Conservation (phyloP, 35 echinoderm and acorn worm species). For the Stichopus chloronotus region DNA sequence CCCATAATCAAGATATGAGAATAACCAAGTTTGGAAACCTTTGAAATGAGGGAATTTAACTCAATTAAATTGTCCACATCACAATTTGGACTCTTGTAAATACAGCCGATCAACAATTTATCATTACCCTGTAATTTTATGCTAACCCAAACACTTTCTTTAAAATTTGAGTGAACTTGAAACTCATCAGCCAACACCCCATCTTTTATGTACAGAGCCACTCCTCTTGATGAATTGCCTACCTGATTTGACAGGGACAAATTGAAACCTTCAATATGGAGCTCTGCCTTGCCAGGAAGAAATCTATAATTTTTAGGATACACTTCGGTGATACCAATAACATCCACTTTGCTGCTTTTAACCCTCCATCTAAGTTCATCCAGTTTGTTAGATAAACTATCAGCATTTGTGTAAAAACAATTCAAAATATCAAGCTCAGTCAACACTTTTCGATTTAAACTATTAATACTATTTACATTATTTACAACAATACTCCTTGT, state of each 20-base stretch:
- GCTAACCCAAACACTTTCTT: no score
- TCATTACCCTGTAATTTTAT: no score
- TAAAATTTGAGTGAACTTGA: no score
- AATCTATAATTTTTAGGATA: background rate
- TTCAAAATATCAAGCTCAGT: background rate
- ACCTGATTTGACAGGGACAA: no score
- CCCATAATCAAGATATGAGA: background rate
- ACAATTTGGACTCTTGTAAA: no score
- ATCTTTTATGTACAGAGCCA: no score
- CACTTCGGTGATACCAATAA: background rate
- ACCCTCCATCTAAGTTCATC: constrained; percentile 23
- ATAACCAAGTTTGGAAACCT: background rate
- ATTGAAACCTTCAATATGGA: background rate
- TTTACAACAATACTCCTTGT: background rate
- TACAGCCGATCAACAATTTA: no score
- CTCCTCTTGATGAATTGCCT: no score
- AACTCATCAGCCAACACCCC: no score
- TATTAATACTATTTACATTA: background rate
- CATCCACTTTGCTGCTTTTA: background rate
- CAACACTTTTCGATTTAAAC: background rate
- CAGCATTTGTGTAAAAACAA: constrained; percentile 39
- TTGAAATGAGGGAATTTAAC: no score
- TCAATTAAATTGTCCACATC: no score
- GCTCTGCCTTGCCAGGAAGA: background rate
- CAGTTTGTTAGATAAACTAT: background rate